Evolutionary conservation across 2,888 invertebrate genomes (phyloP), one percentile per base, ranked within the genome.

Genomic region (Nomada flava): DNA sequence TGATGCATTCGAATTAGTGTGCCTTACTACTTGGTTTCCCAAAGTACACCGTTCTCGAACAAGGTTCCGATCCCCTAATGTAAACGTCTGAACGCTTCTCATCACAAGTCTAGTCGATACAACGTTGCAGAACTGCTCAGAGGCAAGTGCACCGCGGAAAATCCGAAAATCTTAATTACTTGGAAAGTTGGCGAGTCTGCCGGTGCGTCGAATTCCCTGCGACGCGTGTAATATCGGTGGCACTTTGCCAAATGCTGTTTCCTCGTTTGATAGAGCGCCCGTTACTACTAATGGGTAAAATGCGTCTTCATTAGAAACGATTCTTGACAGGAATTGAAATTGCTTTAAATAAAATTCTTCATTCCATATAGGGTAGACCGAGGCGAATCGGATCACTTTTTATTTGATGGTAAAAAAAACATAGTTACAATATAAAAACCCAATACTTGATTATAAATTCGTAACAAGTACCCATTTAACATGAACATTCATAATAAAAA

Each of bases 151-250:
- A n/a, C 26, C 15, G 42, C 11, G 44, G 26, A 42, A 75, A 68
- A 44, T 55, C 23, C 53, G 63, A 65, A 65, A 75, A 74, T 60
- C 70, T 73, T 79, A 81, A 81, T 81, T 81, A 81, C 81, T 65
- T 47, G 55, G 65, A 57, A 62, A 69, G 47, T 70, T 62, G 68
- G 13, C 26, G 53, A 29, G 63, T 13, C 44, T n/a, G 4, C 15
- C 50, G 69, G 11, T 42, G 53, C 72, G 72, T 59, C n/a, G 53
- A 74, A 53, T 65, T 60, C 78, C 9, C 60, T n/a, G 23, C 62
- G 69, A 55, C 69, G 57, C 57, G 65, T 42, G 70, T 59, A 74
- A 67, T 64, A 74, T 70, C 55, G 44, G 55, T 74, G 79, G 81
- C 74, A 3, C 23, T 36, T 29, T 79, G 79, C 79, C 81, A 81